Evolutionary conservation across 2,113 vertebrate genomes (phyloP).

Genomic region (Hypomesus transpacificus): DNA sequence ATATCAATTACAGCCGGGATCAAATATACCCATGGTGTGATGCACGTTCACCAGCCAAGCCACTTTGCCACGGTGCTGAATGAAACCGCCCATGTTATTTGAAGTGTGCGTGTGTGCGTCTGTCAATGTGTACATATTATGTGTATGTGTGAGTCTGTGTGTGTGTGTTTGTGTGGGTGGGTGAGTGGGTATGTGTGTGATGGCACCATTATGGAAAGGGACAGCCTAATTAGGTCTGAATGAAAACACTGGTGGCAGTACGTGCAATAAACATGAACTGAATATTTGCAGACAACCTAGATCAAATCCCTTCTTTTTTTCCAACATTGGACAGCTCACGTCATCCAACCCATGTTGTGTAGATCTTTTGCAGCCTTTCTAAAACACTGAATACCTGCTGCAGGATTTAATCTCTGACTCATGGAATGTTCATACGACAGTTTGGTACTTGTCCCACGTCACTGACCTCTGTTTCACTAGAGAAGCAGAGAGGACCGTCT

Average conservation of each 20-base stretch:
- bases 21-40: not conserved
- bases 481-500: not conserved
- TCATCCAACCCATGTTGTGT: too few relatives aligned
- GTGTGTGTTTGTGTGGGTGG: too few relatives aligned
- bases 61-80: not conserved
- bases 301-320: too few relatives aligned
- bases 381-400: not conserved
- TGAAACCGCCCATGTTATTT: not conserved
- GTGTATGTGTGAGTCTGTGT: too few relatives aligned
- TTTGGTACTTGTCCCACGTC: not conserved
- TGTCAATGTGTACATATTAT: not conserved
- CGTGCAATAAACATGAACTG: too few relatives aligned
- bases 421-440: not conserved
- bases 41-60: not conserved
- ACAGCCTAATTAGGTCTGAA: not conserved
- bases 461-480: not conserved
- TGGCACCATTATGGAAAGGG: not conserved
- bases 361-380: too few relatives aligned
- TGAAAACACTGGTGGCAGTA: not conserved
- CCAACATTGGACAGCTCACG: too few relatives aligned
- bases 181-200: too few relatives aligned
- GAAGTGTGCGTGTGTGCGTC: not conserved
- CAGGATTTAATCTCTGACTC: not conserved
- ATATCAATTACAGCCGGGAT: conserved; percentile 8
- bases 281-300: too few relatives aligned